phyloP scores from a whole-genome alignment of 2,797 vertebrate genomes.

The Gadopsis bispinosus region DNA sequence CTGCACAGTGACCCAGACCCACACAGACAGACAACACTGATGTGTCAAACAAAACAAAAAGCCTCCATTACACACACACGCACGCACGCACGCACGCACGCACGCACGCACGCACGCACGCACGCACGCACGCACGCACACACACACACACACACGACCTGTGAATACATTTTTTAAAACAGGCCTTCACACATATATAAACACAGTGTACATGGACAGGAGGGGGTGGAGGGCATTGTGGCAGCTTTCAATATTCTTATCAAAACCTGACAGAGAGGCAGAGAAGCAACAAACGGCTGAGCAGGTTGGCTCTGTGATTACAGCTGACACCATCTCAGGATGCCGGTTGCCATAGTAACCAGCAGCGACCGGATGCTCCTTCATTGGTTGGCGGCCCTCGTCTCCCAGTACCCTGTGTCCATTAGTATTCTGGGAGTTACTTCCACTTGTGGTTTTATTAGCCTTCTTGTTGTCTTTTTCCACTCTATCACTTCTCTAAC shows the following conservation, averaged over 20 bases:
- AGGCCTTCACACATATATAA: conserved; percentile 10
- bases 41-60: conserved; percentile 26
- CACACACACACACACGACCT: neutral
- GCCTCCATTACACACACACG: neutral
- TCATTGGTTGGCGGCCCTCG: conserved; percentile 77
- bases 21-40: conserved; percentile 5
- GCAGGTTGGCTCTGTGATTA: conserved; percentile 77
- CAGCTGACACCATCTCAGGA: conserved; percentile 81
- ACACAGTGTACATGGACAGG: conserved; percentile 5
- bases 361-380: conserved; percentile 66
- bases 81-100: conserved; percentile 8
- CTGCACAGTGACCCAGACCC: conserved; percentile 8
- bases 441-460: conserved; percentile 63
- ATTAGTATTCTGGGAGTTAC: conserved; percentile 82
- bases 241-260: conserved; percentile 61
- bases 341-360: conserved; percentile 80
- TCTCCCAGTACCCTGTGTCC: conserved; percentile 74
- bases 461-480: conserved; percentile 23
- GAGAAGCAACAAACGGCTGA: conserved; percentile 61
- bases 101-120: conserved; percentile 4
- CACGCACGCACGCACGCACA: conserved; percentile 4
- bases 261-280: conserved; percentile 39
- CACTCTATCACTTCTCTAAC: conserved; percentile 33
- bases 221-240: conserved; percentile 3
- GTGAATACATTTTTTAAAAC: conserved; percentile 12